Evolutionary conservation across 2,113 vertebrate genomes (phyloP).

Genomic region (Platycercus adscitus): DNA sequence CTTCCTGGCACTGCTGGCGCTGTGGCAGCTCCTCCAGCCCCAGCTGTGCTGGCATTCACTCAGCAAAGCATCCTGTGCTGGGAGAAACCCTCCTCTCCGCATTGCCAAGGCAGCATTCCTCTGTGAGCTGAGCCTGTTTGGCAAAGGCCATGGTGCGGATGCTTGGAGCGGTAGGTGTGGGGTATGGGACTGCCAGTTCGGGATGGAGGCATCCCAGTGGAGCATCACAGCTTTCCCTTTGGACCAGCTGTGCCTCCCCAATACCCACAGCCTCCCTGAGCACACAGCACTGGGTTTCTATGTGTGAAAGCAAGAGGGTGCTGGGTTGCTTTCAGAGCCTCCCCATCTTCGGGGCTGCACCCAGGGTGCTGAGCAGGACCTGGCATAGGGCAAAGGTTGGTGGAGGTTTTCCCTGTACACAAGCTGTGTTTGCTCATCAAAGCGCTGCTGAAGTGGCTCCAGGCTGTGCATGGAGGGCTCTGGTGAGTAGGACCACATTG

Average conservation of each 20-base stretch:
- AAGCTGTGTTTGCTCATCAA: constrained; percentile 8
- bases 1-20: not conserved
- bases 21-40: not conserved
- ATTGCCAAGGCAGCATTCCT: not conserved
- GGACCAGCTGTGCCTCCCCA: not conserved
- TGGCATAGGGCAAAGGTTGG: not conserved
- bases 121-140: not conserved
- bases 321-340: not conserved
- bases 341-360: not conserved
- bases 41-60: fast-evolving
- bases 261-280: fast-evolving
- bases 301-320: fast-evolving
- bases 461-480: not conserved
- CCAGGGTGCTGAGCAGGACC: not conserved
- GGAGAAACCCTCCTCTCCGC: not conserved
- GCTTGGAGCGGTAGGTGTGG: fast-evolving
- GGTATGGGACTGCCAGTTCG: not conserved
- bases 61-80: not conserved
- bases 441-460: not conserved
- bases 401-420: not conserved
- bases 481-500: fast-evolving
- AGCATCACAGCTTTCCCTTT: not conserved
- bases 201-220: not conserved
- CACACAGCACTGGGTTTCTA: not conserved
- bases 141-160: not conserved